Base-by-base conservation (phyloP, 2,888 invertebrate species). In the Mythimna albipuncta region DNA sequence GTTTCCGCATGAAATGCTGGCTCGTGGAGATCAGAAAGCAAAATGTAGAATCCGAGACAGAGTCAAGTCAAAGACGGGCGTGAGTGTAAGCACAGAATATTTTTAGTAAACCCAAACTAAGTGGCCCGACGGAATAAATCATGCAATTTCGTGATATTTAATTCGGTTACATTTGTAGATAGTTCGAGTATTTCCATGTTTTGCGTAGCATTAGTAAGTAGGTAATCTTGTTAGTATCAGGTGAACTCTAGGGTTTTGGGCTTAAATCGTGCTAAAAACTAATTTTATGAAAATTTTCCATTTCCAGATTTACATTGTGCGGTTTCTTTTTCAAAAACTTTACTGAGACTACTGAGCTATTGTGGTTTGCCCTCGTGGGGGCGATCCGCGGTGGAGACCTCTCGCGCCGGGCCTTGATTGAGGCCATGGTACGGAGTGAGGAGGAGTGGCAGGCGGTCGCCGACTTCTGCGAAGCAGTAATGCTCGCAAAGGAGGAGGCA, bases 11-110 rank as follows among this genome's bases (percentile, higher is more conserved):
- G 70, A 87, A 88, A 85, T 82, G 85, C 79, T 82, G 77, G 76
- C 84, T 83, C 83, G 85, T 83, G 85, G 87, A 90, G 89, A 90
- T 89, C 89, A 90, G 87, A 84, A 90, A 91, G 91, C 88, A 88
- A 93, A 93, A 93, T 90, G 90, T 93, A 88, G 93, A 93, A 93
- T 93, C 92, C 92, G 91, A 93, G 91, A 91, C 92, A 91, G 89
- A 91, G 88, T 90, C 87, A 90, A 93, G 93, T 91, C 91, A 90
- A 89, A 92, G 92, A 90, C 89, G 90, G 89, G 89, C 87, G 79
- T 88, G 89, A 91, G 91, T 91, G 91, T 91, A 89, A 93, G 92
- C 89, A 87, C 85, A 88, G 92, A 93, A 94, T 93, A 93, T 92
- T 92, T 93, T 91, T 89, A 89, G 90, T 85, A 83, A 87, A 84